phyloP scores from a whole-genome alignment of 92 coral and sea anemone genomes.

The Parazoanthus atlanticus region DNA sequence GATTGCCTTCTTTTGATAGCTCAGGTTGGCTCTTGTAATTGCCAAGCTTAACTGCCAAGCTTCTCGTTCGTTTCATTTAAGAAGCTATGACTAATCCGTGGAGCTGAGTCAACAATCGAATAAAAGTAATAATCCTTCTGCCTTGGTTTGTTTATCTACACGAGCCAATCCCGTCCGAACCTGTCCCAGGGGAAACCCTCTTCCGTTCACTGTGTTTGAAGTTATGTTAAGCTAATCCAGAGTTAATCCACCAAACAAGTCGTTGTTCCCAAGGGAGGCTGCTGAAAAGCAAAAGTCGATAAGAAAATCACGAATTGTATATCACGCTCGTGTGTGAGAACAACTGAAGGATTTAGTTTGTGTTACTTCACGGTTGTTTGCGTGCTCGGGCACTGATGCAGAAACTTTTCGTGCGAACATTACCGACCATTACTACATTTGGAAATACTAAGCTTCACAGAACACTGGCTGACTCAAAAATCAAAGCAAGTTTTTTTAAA shows the following conservation, averaged over 20 bases:
- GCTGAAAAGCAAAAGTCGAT: not conserved
- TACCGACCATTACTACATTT: constrained; percentile 6
- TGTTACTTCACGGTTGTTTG: constrained; percentile 35
- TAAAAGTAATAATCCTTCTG: not conserved
- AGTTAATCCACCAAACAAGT: not conserved
- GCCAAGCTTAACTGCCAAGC: not conserved
- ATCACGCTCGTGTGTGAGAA: not conserved
- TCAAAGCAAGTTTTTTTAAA: not conserved
- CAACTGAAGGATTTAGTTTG: constrained; percentile 21
- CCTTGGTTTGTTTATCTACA: not conserved
- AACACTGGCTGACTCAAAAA: not conserved
- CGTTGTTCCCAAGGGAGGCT: not conserved
- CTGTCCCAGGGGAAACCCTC: constrained; percentile 30
- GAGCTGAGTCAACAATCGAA: not conserved
- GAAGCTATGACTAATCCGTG: not conserved
- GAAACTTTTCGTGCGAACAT: constrained; percentile 8
- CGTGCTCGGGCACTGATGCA: constrained; percentile 43
- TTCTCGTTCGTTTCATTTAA: not conserved
- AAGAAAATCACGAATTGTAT: not conserved
- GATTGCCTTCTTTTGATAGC: too few species aligned
- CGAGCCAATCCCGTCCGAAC: not conserved
- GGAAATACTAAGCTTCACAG: not conserved
- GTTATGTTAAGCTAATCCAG: too few species aligned
- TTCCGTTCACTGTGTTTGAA: not conserved
- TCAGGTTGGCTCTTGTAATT: too few species aligned